phyloP scores from a whole-genome alignment of 2,113 vertebrate genomes.

The Cryptoleucopteryx plumbea region DNA sequence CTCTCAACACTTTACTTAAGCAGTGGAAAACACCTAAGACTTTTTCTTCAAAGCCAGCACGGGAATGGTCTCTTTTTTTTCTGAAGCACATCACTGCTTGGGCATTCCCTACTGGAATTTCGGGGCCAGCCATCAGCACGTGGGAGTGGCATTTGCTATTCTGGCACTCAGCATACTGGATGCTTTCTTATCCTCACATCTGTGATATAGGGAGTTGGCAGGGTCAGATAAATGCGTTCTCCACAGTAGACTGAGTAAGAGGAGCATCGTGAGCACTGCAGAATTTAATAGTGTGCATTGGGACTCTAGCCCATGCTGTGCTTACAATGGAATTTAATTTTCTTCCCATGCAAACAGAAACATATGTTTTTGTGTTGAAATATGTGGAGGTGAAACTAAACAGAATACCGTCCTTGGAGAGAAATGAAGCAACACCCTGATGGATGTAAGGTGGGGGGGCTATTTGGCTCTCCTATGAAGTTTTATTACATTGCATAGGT shows the following conservation, averaged over 20 bases:
- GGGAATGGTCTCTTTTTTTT: background rate
- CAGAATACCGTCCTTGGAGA: background rate
- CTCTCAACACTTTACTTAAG: background rate
- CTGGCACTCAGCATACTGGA: background rate
- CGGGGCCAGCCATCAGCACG: background rate
- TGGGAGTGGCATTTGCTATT: background rate
- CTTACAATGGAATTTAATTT: conserved; percentile 45
- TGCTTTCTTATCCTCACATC: background rate
- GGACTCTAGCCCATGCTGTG: conserved; percentile 15
- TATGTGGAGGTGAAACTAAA: conserved; percentile 16
- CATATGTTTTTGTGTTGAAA: conserved; percentile 17
- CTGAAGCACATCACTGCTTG: background rate
- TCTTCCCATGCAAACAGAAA: conserved; percentile 24
- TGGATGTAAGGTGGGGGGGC: background rate
- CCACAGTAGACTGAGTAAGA: background rate
- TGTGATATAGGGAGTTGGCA: background rate
- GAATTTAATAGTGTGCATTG: background rate
- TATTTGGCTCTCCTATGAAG: background rate
- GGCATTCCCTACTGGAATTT: background rate
- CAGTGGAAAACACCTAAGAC: background rate
- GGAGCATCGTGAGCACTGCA: background rate
- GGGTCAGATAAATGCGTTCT: background rate
- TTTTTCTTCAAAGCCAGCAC: background rate
- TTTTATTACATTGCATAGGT: background rate
- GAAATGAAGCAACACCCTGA: background rate